A percentile compares a stretch with the other conserved stretches of the same genome.
Conservation (phyloP, 2,888 invertebrate genomes). For the Linyphia triangularis region DNA sequence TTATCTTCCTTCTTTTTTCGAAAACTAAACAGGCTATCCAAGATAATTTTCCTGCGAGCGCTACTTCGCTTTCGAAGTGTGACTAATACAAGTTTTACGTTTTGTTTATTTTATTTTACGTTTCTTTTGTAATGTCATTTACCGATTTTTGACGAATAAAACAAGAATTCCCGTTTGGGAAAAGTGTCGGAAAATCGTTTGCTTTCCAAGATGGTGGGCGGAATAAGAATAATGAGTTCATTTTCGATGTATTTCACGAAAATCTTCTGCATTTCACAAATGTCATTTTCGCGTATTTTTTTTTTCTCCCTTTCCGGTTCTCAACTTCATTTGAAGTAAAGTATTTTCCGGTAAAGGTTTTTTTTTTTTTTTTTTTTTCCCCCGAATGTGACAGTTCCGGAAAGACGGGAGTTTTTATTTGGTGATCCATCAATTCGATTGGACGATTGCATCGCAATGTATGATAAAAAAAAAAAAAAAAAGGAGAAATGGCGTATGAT, state of each 20-base stretch:
- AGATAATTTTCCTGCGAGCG: slow-evolving; percentile 2
- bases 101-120: slow-evolving; percentile 8
- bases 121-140: slow-evolving; percentile 50
- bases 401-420: slow-evolving; percentile 35
- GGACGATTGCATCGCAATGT: not conserved
- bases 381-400: slow-evolving; percentile 10
- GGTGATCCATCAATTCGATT: slow-evolving; percentile 3
- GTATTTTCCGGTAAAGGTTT: not conserved
- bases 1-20: not conserved
- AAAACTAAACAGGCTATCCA: not conserved
- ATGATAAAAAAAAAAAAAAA: not conserved
- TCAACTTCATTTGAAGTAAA: slow-evolving; percentile 15
- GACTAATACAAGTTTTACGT: too few relatives aligned
- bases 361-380: slow-evolving; percentile 9
- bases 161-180: slow-evolving; percentile 1
- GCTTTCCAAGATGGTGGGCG: not conserved
- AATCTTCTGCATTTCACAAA: not conserved
- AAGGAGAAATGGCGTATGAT: not conserved
- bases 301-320: not conserved
- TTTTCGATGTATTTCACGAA: slow-evolving; percentile 17
- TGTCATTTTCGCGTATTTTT: not conserved
- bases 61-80: too few relatives aligned
- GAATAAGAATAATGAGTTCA: slow-evolving; percentile 49
- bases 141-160: slow-evolving; percentile 18
- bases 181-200: slow-evolving; percentile 47